A percentile compares a stretch with the other conserved stretches of the same genome.
These are phyloP conservation scores for Brachionus paranguensis DNA, from an alignment of 1,140 invertebrate species.

Conservation along the genomic window DNA sequence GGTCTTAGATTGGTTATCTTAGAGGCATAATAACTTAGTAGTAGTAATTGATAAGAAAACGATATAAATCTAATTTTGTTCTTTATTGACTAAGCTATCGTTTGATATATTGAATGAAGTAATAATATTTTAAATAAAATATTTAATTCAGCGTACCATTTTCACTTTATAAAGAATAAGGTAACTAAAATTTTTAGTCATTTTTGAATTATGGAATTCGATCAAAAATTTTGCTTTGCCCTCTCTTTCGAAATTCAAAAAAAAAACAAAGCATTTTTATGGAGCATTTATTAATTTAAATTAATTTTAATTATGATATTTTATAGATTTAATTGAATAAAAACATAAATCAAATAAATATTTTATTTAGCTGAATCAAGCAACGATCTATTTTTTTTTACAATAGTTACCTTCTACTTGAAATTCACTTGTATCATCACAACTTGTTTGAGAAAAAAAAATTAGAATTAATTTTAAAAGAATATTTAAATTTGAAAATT, in stretches of 20 bases:
- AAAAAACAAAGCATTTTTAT: not conserved
- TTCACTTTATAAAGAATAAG: too few species aligned
- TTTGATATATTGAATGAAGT: too few species aligned
- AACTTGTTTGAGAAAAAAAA: not conserved
- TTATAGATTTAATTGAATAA: not conserved
- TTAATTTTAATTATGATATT: not conserved
- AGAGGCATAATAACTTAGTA: too few species aligned
- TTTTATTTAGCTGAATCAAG: not conserved
- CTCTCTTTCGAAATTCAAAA: not conserved
- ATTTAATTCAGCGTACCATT: too few species aligned
- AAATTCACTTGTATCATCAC: not conserved
- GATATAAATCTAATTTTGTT: too few species aligned
- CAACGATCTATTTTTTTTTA: not conserved
- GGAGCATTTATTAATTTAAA: not conserved
- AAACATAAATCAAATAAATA: not conserved
- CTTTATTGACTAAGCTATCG: too few species aligned
- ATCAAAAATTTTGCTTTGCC: not conserved
- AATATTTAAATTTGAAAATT: not conserved
- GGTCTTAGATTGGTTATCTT: too few species aligned
- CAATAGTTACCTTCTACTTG: not conserved
- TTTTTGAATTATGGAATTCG: not conserved
- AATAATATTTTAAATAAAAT: too few species aligned
- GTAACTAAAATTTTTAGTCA: not conserved
- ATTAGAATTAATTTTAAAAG: not conserved
- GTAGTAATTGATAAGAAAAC: too few species aligned